Percentiles rank a stretch among this genome's conserved stretches.
These are phyloP conservation scores for Pterophyllum scalare DNA, from an alignment of 2,113 vertebrate genomes.

Conservation along the genomic window DNA sequence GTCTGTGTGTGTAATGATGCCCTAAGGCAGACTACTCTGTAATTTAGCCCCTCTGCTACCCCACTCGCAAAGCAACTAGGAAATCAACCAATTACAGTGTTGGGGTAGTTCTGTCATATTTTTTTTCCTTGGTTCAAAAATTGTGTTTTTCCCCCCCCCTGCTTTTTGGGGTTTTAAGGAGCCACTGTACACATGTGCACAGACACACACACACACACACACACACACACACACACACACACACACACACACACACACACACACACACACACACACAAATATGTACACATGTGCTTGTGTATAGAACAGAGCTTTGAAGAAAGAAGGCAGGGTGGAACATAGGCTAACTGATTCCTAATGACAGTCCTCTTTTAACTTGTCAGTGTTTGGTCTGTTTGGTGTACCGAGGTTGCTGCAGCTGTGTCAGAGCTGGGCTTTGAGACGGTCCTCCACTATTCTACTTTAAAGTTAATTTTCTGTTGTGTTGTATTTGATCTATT, in stretches of 20 bases:
- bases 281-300: neutral
- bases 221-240: neutral
- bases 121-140: conserved; percentile 42
- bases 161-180: conserved; percentile 47
- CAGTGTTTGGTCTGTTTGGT: conserved; percentile 56
- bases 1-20: conserved; percentile 70
- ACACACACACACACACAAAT: neutral
- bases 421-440: conserved; percentile 21
- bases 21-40: conserved; percentile 68
- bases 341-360: conserved; percentile 67
- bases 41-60: conserved; percentile 70
- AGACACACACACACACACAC: neutral
- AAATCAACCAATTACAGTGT: conserved; percentile 75
- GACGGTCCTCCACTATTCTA: neutral
- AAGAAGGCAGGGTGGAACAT: conserved; percentile 48
- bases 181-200: conserved; percentile 4
- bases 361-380: conserved; percentile 54
- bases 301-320: conserved; percentile 46
- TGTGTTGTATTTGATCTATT: neutral
- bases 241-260: neutral
- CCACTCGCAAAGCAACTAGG: conserved; percentile 64
- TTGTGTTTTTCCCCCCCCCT: conserved; percentile 17
- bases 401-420: conserved; percentile 58
- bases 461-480: conserved; percentile 12
- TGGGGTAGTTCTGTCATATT: conserved; percentile 60